Evolutionary conservation across 2,888 invertebrate genomes (phyloP), one percentile per base, ranked within the genome.

Genomic region (Macrophya alboannulata): DNA sequence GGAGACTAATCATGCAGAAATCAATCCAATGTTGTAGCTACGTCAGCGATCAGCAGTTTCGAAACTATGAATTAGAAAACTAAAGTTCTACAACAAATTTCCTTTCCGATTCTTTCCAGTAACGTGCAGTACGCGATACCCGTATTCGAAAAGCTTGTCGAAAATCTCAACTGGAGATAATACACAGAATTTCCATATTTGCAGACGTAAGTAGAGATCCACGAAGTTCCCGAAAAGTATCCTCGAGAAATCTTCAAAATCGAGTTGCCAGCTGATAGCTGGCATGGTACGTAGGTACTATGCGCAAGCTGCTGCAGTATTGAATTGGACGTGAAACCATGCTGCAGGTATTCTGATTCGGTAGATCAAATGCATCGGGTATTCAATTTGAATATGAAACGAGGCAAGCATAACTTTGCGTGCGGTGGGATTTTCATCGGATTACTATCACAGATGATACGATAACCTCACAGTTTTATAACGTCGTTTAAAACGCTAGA

Each of bases 301-400:
- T 76, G 17, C 55, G n/a, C 40, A 21, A 43, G 59, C 43, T 12
- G 45, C 21, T n/a, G 15, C 37, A 81, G 15, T 81, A 62, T 59
- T 40, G 62, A 81, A 79, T 79, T 59, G 15, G 40, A 51, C 55
- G 51, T 55, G 31, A 55, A 77, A 51, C 55, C 74, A 37, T 68
- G 51, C 31, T 31, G 72, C 0, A 72, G 77, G 43, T 45, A 72
- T 72, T 72, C 72, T 72, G 72, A 72, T 77, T 51, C 51, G 51
- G 37, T 77, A 55, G 48, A 55, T 77, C 48, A 77, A 77, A 77
- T 77, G 51, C 25, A 31, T 77, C 77, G 51, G 48, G 77, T 77
- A 37, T 77, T 21, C 12, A 77, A 77, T 77, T 77, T 48, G 77
- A 77, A 77, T 55, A 48, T 51, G 31, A 77, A 77, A 77, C 51